A percentile compares a stretch with the other conserved stretches of the same genome.
Evolutionary conservation across 2,113 vertebrate species (phyloP).

Genomic region (Oriolus oriolus): DNA sequence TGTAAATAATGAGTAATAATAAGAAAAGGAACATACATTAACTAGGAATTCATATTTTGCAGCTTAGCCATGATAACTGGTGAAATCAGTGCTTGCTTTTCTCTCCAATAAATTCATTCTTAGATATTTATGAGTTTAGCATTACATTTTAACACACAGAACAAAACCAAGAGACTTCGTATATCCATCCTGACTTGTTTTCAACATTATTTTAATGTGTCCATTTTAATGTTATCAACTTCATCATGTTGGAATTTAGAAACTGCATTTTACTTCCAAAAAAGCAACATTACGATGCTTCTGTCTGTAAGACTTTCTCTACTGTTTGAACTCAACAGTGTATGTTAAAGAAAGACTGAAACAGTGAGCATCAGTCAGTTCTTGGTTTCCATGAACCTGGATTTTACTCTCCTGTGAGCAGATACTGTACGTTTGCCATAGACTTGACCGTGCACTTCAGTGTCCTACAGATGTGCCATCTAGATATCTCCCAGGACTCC

Average conservation of each 20-base stretch:
- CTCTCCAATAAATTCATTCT: not conserved
- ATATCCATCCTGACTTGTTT: not conserved
- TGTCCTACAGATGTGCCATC: not conserved
- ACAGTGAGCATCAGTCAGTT: not conserved
- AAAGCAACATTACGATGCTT: not conserved
- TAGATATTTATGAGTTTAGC: not conserved
- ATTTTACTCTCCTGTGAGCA: not conserved
- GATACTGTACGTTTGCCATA: not conserved
- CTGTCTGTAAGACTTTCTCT: not conserved
- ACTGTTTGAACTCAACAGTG: not conserved
- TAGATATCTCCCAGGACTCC: not conserved
- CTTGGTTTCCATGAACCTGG: not conserved
- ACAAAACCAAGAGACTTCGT: not conserved
- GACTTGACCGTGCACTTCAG: not conserved
- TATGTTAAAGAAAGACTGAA: not conserved
- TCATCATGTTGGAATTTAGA: not conserved
- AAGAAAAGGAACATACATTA: accelerated
- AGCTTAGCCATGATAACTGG: not conserved
- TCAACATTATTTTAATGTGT: not conserved
- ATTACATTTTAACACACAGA: not conserved
- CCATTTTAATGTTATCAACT: not conserved
- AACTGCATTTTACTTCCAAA: not conserved
- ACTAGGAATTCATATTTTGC: not conserved
- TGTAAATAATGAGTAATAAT: not conserved
- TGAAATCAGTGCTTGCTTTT: not conserved